Evolutionary conservation across 35 echinoderm and acorn worm species (phyloP).

Genomic region (Anneissia japonica): DNA sequence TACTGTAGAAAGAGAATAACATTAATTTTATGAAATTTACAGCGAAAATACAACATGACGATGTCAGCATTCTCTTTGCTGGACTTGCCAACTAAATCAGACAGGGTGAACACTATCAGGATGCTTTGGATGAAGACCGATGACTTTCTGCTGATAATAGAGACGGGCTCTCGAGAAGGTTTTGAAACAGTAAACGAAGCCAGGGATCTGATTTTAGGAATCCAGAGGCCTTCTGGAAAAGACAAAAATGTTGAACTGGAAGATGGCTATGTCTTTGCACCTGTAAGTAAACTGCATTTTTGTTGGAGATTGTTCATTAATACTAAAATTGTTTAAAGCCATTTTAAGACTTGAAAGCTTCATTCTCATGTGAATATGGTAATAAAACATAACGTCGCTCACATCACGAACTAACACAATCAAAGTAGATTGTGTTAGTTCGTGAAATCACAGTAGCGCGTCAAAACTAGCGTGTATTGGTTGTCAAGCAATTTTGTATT

Average conservation of each 20-base stretch:
- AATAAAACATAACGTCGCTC: no score
- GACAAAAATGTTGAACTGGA: background rate
- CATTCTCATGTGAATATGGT: no score
- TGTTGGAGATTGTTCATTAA: no score
- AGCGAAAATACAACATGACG: conserved; percentile 70
- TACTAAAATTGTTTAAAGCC: no score
- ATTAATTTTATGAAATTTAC: background rate
- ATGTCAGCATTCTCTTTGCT: conserved; percentile 65
- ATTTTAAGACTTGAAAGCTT: no score
- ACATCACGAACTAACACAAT: no score
- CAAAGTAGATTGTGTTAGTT: no score
- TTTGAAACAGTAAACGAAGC: conserved; percentile 66
- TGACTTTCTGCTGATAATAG: conserved; percentile 71
- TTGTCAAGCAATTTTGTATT: no score
- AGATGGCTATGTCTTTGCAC: conserved; percentile 78
- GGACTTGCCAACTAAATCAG: conserved; percentile 55
- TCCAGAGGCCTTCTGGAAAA: background rate
- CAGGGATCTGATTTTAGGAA: conserved; percentile 57
- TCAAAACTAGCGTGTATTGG: no score
- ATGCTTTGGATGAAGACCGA: conserved; percentile 74
- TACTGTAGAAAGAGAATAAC: background rate
- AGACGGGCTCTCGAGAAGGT: conserved; percentile 74
- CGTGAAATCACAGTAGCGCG: no score
- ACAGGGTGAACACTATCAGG: conserved; percentile 52
- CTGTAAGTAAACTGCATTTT: conserved; percentile 36